Conservation (phyloP, 2,797 vertebrate genomes). For the Melanotaenia nigrans region DNA sequence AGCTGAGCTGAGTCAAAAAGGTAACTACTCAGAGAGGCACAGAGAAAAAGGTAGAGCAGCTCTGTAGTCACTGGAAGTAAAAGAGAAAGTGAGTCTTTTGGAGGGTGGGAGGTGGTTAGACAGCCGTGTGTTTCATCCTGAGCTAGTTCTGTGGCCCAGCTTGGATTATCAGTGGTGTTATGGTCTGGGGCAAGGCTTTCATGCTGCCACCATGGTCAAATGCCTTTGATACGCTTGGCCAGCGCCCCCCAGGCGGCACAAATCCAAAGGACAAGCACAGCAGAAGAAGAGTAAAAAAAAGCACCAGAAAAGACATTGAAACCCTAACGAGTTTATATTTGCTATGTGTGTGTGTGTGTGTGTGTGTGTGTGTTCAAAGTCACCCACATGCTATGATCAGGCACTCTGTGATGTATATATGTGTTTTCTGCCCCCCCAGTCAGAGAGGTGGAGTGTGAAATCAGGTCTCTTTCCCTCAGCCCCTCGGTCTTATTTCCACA, state of each 20-base stretch:
- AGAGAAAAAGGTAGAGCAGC: slow-evolving; percentile 27
- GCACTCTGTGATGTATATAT: slow-evolving; percentile 42
- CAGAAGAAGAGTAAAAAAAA: slow-evolving; percentile 62
- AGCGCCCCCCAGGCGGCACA: slow-evolving; percentile 50
- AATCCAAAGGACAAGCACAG: slow-evolving; percentile 61
- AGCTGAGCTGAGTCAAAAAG: slow-evolving; percentile 36
- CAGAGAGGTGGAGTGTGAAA: slow-evolving; percentile 62
- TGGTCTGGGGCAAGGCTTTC: slow-evolving; percentile 72
- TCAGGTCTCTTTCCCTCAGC: slow-evolving; percentile 43
- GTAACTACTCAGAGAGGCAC: slow-evolving; percentile 26
- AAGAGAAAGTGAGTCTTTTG: slow-evolving; percentile 34
- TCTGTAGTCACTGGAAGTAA: slow-evolving; percentile 30
- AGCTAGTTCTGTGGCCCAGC: slow-evolving; percentile 64
- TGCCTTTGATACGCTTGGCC: slow-evolving; percentile 76
- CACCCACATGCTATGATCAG: slow-evolving; percentile 59
- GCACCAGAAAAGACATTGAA: slow-evolving; percentile 52
- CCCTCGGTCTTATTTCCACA: slow-evolving; percentile 49
- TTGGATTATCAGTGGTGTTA: slow-evolving; percentile 70
- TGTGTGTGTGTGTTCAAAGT: slow-evolving; percentile 65
- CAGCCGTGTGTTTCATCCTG: slow-evolving; percentile 61
- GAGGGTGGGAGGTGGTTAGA: slow-evolving; percentile 23
- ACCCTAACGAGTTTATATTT: slow-evolving; percentile 47
- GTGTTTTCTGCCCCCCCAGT: slow-evolving; percentile 43
- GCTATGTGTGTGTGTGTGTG: background rate
- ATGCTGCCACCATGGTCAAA: slow-evolving; percentile 76